Conservation (phyloP, 2,113 vertebrate species). For the Bos indicus region DNA sequence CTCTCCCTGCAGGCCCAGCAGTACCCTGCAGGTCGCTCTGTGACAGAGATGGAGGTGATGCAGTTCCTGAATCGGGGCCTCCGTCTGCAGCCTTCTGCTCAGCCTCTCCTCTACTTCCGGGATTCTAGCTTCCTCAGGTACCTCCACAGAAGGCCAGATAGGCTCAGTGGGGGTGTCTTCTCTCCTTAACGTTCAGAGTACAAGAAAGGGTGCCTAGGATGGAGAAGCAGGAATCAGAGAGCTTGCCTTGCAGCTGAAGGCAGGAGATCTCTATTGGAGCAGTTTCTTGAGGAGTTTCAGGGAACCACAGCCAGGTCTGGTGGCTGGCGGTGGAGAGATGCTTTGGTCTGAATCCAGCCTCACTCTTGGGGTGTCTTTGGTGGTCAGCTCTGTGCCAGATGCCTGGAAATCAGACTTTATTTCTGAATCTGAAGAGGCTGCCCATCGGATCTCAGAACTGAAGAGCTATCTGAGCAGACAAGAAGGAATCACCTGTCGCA, state of each 20-base stretch:
- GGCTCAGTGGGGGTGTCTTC: background rate
- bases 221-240: background rate
- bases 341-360: background rate
- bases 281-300: background rate
- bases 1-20: slow-evolving; percentile 76
- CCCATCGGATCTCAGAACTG: slow-evolving; percentile 79
- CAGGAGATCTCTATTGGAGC: background rate
- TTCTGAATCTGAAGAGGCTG: slow-evolving; percentile 85
- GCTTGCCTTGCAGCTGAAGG: background rate
- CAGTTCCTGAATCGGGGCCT: slow-evolving; percentile 82
- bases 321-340: background rate
- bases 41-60: slow-evolving; percentile 91
- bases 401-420: slow-evolving; percentile 86
- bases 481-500: slow-evolving; percentile 47
- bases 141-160: background rate
- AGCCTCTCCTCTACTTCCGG: slow-evolving; percentile 85
- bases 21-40: slow-evolving; percentile 82
- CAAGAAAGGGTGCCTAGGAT: background rate
- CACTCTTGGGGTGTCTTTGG: background rate
- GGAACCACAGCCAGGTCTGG: background rate
- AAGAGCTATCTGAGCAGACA: slow-evolving; percentile 77
- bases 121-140: slow-evolving; percentile 80
- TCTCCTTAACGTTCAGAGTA: background rate
- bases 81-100: background rate
- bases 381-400: slow-evolving; percentile 86